Conservation (phyloP, 2,113 vertebrate species). For the Anolis carolinensis region DNA sequence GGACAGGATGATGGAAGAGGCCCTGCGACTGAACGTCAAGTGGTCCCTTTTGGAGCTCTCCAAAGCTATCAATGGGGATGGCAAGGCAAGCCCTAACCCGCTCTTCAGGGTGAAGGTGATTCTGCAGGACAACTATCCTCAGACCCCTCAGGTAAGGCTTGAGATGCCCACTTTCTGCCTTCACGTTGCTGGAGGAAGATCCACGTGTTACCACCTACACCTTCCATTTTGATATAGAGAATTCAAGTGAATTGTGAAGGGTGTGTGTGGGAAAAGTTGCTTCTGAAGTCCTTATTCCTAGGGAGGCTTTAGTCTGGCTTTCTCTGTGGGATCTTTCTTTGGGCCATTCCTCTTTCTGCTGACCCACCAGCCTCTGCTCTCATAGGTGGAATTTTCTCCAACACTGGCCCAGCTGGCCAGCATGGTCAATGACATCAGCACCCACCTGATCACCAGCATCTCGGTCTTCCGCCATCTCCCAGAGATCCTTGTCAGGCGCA, state of each 20-base stretch:
- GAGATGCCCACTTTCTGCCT: too few species aligned
- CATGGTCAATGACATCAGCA: conserved; percentile 74
- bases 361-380: background rate
- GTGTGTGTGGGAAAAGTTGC: fast-evolving
- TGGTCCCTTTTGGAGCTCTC: conserved; percentile 84
- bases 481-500: conserved; percentile 74
- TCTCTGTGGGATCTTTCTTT: too few species aligned
- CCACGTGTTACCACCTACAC: background rate
- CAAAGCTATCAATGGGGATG: conserved; percentile 84
- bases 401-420: conserved; percentile 75
- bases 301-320: background rate
- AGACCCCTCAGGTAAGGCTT: conserved; percentile 73
- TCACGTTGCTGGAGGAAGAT: background rate
- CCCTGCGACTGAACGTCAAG: conserved; percentile 81
- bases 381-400: conserved; percentile 86
- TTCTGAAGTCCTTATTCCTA: background rate
- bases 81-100: conserved; percentile 77
- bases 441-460: conserved; percentile 79
- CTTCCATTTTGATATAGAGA: background rate
- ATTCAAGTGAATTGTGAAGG: background rate
- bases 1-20: conserved; percentile 83
- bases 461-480: conserved; percentile 83
- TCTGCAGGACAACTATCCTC: conserved; percentile 66
- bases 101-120: conserved; percentile 84
- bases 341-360: too few species aligned